Conservation (phyloP, 2,113 vertebrate species). For the Piaya cayana region DNA sequence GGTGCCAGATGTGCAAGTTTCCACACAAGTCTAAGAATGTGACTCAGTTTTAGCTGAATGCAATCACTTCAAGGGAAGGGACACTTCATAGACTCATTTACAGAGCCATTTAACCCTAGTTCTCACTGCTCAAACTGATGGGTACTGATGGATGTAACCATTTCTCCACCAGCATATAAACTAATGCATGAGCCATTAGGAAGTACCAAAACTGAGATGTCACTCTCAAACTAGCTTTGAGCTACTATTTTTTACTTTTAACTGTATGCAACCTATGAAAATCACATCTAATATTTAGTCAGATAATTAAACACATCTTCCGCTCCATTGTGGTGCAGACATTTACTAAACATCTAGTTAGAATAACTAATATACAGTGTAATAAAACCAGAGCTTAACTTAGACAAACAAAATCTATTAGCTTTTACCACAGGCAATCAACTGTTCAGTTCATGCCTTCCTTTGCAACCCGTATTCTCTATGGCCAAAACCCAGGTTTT, state of each 20-base stretch:
- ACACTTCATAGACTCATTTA: not conserved
- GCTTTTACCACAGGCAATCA: not conserved
- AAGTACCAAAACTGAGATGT: not conserved
- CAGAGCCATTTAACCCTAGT: not conserved
- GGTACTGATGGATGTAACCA: not conserved
- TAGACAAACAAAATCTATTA: not conserved
- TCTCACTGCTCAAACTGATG: not conserved
- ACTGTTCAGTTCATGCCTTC: not conserved
- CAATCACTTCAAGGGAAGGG: not conserved
- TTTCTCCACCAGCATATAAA: not conserved
- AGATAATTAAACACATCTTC: not conserved
- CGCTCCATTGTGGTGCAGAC: not conserved
- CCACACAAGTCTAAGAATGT: not conserved
- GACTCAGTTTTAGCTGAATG: not conserved
- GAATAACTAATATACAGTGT: not conserved
- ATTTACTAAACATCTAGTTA: not conserved
- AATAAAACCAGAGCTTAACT: not conserved
- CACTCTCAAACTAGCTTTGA: not conserved
- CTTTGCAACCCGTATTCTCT: not conserved
- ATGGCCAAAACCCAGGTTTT: not conserved
- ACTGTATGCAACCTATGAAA: not conserved
- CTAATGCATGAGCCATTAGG: not conserved
- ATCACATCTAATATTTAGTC: not conserved
- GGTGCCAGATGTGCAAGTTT: conserved; percentile 40
- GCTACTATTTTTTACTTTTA: not conserved